Evolutionary conservation across 2,797 vertebrate species (phyloP).

Genomic region (Epinephelus awoara): DNA sequence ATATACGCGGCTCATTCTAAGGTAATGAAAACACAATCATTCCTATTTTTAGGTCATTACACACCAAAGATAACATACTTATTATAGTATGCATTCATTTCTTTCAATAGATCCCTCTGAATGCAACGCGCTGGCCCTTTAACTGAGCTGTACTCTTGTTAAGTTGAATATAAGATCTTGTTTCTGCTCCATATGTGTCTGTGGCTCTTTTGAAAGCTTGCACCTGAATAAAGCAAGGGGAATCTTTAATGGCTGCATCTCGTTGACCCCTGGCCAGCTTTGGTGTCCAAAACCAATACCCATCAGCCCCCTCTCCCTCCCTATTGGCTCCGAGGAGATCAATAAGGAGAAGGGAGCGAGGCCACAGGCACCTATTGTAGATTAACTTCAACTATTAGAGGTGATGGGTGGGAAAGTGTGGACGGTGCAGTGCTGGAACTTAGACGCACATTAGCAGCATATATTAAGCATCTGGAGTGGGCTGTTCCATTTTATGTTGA

Average conservation of each 20-base stretch:
- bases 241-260: constrained; percentile 56
- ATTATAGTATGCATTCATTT: too few relatives aligned
- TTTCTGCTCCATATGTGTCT: background rate
- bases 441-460: constrained; percentile 24
- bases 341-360: constrained; percentile 48
- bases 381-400: constrained; percentile 45
- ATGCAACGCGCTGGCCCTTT: background rate
- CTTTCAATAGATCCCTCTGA: background rate
- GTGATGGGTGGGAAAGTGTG: constrained; percentile 34
- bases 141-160: background rate
- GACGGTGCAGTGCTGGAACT: constrained; percentile 32
- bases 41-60: too few relatives aligned
- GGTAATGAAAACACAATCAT: too few relatives aligned
- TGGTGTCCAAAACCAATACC: constrained; percentile 68
- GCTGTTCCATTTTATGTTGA: background rate
- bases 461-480: background rate
- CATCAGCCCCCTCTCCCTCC: constrained; percentile 31
- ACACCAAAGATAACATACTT: too few relatives aligned
- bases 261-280: constrained; percentile 57
- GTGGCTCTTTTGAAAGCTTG: constrained; percentile 17
- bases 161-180: background rate
- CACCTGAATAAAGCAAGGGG: constrained; percentile 45
- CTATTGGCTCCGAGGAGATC: constrained; percentile 45
- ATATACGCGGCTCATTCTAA: too few relatives aligned
- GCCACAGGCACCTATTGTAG: constrained; percentile 31